These are phyloP conservation scores for Polyommatus icarus DNA, from an alignment of 2,888 invertebrate species.

Conservation along the genomic window DNA sequence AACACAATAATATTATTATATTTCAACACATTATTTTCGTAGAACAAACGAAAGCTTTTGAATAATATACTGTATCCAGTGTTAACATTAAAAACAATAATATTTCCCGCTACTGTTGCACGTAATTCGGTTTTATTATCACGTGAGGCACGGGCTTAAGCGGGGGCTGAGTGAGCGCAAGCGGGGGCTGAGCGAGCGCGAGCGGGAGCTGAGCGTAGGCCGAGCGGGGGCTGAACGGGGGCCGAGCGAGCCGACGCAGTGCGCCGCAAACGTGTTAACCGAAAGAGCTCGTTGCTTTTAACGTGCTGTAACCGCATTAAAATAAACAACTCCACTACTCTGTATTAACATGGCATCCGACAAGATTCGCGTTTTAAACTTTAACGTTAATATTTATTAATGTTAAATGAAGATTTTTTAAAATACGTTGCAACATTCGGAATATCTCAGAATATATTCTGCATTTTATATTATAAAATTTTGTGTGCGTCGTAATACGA, in stretches of 20 bases:
- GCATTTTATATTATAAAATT: background rate
- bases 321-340: slow-evolving; percentile 35
- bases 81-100: slow-evolving; percentile 26
- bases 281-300: slow-evolving; percentile 40
- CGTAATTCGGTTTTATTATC: slow-evolving; percentile 21
- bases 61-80: slow-evolving; percentile 33
- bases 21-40: background rate
- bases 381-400: slow-evolving; percentile 12
- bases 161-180: background rate
- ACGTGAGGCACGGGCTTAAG: background rate
- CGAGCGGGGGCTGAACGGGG: background rate
- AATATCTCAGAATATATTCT: background rate
- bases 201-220: background rate
- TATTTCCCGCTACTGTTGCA: background rate
- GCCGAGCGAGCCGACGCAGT: background rate
- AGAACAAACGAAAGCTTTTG: background rate
- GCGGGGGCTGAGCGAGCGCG: background rate
- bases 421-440: background rate
- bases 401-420: background rate
- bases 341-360: slow-evolving; percentile 12
- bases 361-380: slow-evolving; percentile 15
- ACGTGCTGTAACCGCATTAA: slow-evolving; percentile 38
- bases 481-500: background rate
- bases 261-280: slow-evolving; percentile 40
- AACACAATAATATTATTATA: background rate